These are phyloP conservation scores for Chrosomus eos DNA, from an alignment of 2,797 vertebrate genomes.

Conservation along the genomic window DNA sequence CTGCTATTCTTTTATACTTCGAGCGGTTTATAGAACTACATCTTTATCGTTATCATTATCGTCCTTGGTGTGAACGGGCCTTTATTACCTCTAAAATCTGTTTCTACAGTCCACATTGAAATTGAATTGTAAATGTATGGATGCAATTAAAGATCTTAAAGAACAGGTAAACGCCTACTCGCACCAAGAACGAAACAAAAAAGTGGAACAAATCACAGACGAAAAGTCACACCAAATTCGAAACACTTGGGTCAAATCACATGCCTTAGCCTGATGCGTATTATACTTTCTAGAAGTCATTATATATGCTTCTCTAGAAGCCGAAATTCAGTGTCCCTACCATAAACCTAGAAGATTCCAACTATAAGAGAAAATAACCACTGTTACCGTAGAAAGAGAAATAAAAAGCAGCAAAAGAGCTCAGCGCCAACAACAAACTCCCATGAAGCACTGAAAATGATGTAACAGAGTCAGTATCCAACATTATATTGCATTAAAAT, in stretches of 20 bases:
- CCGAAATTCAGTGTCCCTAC: not conserved
- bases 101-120: not conserved
- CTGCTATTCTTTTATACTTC: not conserved
- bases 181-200: not conserved
- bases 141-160: not conserved
- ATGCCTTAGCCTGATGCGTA: not conserved
- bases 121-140: not conserved
- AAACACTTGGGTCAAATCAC: not conserved
- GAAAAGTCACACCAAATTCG: not conserved
- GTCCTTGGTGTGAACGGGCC: not conserved
- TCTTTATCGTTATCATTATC: not conserved
- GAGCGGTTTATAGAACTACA: not conserved
- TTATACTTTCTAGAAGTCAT: not conserved
- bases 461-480: not conserved
- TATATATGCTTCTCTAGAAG: not conserved
- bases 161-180: constrained; percentile 17
- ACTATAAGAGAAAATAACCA: not conserved
- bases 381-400: not conserved
- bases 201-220: not conserved
- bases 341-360: not conserved
- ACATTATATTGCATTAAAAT: not conserved
- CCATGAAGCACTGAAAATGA: not conserved
- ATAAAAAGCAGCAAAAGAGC: not conserved
- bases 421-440: not conserved
- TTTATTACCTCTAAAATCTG: not conserved